These are phyloP conservation scores for Dasypus novemcinctus DNA, from an alignment of 2,113 vertebrate species.

Conservation along the genomic window DNA sequence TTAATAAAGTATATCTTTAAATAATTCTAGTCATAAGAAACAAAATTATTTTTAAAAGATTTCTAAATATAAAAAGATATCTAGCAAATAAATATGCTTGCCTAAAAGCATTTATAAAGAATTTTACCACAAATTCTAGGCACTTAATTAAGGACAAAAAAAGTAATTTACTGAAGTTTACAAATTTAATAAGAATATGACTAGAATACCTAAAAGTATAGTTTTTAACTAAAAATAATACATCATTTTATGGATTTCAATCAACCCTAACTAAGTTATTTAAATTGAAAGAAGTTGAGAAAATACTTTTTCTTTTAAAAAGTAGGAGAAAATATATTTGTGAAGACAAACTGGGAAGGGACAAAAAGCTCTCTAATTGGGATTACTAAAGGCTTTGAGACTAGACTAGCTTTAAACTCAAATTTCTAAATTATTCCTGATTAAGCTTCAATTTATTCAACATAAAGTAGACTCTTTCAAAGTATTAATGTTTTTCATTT, in stretches of 20 bases:
- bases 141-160: not conserved
- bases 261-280: slow-evolving; percentile 6
- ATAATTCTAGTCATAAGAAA: not conserved
- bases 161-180: not conserved
- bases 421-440: not conserved
- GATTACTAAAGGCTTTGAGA: not conserved
- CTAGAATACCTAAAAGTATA: slow-evolving; percentile 2
- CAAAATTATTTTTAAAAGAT: not conserved
- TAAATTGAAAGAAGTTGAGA: not conserved
- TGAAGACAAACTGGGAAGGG: not conserved
- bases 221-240: slow-evolving; percentile 21
- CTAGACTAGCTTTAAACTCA: not conserved
- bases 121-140: not conserved
- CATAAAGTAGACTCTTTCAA: slow-evolving; percentile 37
- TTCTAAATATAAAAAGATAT: slow-evolving; percentile 41
- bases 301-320: not conserved
- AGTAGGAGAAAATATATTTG: slow-evolving; percentile 22
- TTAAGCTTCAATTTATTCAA: not conserved
- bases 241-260: not conserved
- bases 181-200: not conserved
- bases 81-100: not conserved
- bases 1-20: not conserved
- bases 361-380: slow-evolving; percentile 8
- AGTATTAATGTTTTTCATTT: too few species aligned
- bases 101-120: not conserved